Base-by-base conservation (phyloP, 1,140 invertebrate species). In the Lineus longissimus region DNA sequence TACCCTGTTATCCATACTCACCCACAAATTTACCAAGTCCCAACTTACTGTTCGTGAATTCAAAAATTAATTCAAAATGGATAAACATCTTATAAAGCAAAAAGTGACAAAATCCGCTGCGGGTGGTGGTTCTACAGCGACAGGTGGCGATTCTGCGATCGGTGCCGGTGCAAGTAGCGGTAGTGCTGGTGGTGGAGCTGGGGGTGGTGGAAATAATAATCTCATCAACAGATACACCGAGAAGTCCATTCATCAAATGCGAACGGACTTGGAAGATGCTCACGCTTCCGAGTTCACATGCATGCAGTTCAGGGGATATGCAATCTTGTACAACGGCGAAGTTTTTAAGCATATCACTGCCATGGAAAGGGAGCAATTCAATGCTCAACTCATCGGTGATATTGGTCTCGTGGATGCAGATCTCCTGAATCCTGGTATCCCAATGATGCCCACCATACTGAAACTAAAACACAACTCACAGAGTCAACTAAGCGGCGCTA, bases 231-330 rank as follows among this genome's bases (percentile, higher is more conserved):
- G 47, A 19, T 51, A 51, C 25, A 51, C 6, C n/a, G 47, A 51
- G n/a, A 51, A 51, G n/a, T 51, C 47, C 47, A 51, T 51, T n/a
- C 47, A 51, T n/a, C 47, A 51, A n/a, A 51, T 51, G 47, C 6
- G 47, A 27, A n/a, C n/a, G 4, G 47, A 51, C 47, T 51, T 51
- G 47, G 47, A 51, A 51, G 47, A 51, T 51, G n/a, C n/a, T 23
- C 47, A 51, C 47, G 47, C 47, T 51, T 4, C 47, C n/a, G 47
- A 51, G 47, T 51, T 51, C n/a, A 51, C 47, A 19, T 51, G 47
- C 47, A 51, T 51, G 47, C 47, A 51, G n/a, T 51, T 51, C 47
- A 4, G 47, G 4, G 47, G 47, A 4, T 51, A 51, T 27, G 47
- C 47, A 4, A 51, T 51, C 6, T n/a, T 51, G 4, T 51, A 7